Base-by-base conservation (phyloP, 1,140 invertebrate genomes). In the Lordiphosa clarofinis region DNA sequence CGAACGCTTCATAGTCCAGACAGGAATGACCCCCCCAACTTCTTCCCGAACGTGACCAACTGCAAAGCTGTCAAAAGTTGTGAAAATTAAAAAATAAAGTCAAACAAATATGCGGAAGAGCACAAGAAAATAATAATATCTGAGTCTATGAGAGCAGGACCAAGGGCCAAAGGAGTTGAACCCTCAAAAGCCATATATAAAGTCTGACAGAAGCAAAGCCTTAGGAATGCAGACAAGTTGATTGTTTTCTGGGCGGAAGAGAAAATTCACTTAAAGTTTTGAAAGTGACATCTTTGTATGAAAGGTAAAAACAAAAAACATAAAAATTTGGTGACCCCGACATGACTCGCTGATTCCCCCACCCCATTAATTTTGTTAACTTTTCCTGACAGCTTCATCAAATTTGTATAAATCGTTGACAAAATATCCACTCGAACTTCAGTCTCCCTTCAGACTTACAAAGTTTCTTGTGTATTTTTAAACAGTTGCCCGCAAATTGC, bases 11-110 rank as follows among this genome's bases (percentile, higher is more conserved):
- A 28, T 6, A 64, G 43, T 64, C 55, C 54, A 53, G 72, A 71
- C 24, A 28, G 24, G 24, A 28, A 28, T 28, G 24, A 21, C 47
- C 28, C 15, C n/a, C n/a, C 44, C 38, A 40, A 38, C 47, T 15
- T 7, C 11, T 46, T 46, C 24, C 61, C 48, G 62, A 76, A 81
- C 76, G 76, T 81, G 76, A 81, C 78, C 76, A 81, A 76, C 72
- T 62, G 76, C 56, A 84, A 56, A 69, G 68, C 76, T 81, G 76
- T 81, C 76, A 81, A 81, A 81, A 81, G 72, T 82, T 82, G 76
- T 73, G 76, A 82, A 81, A 81, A 81, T 81, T 81, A 81, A 81
- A 81, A 81, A 81, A 76, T 81, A 81, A 81, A 81, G 59, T 81
- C 76, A 54, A 82, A 73, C 78, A 81, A 81, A 81, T 82, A 81